Conservation (phyloP, 2,113 vertebrate species). For the Etheostoma cragini region DNA sequence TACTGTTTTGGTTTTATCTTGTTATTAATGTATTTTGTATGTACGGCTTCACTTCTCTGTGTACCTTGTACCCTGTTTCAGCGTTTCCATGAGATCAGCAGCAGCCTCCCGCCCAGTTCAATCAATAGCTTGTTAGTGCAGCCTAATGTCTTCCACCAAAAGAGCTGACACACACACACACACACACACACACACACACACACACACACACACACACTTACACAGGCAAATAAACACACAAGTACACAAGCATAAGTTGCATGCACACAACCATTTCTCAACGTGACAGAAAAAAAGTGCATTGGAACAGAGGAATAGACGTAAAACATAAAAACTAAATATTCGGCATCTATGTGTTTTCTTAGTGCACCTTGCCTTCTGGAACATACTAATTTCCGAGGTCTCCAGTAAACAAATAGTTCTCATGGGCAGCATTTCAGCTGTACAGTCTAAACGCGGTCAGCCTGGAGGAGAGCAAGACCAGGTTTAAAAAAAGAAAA, state of each 20-base stretch:
- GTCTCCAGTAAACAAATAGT: slow-evolving; percentile 68
- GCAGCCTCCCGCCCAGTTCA: slow-evolving; percentile 46
- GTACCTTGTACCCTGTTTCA: slow-evolving; percentile 39
- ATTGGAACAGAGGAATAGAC: not conserved
- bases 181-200: slow-evolving; percentile 12
- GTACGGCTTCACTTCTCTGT: slow-evolving; percentile 18
- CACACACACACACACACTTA: too few relatives aligned
- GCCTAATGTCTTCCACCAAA: slow-evolving; percentile 63
- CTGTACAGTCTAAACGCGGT: slow-evolving; percentile 55
- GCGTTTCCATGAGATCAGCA: slow-evolving; percentile 66
- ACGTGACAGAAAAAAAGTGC: not conserved
- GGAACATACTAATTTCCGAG: slow-evolving; percentile 69
- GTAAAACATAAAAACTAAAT: slow-evolving; percentile 27
- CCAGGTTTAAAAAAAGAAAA: slow-evolving; percentile 17
- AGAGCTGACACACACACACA: slow-evolving; percentile 36
- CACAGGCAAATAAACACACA: slow-evolving; percentile 12
- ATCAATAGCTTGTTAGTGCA: slow-evolving; percentile 78
- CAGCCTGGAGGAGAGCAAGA: slow-evolving; percentile 53
- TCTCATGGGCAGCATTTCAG: slow-evolving; percentile 61
- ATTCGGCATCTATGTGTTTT: slow-evolving; percentile 28
- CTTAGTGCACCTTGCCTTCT: slow-evolving; percentile 14
- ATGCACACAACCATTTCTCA: not conserved
- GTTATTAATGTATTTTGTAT: slow-evolving; percentile 39
- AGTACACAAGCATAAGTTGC: slow-evolving; percentile 17
- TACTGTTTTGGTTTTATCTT: slow-evolving; percentile 22